These are phyloP conservation scores for Cistogaster globosa DNA, from an alignment of 2,888 invertebrate genomes.

Conservation along the genomic window DNA sequence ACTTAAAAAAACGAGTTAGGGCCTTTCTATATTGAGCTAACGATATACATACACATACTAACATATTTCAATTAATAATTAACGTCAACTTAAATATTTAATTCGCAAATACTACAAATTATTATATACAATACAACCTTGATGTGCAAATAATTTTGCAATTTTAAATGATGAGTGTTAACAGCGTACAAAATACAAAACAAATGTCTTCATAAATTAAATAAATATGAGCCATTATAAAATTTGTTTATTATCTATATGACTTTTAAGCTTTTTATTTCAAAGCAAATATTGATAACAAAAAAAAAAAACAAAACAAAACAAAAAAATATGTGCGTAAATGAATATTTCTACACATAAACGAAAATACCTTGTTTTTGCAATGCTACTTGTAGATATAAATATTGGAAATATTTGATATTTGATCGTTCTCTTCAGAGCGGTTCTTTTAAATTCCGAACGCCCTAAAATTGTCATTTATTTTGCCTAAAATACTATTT, in stretches of 20 bases:
- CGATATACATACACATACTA: too few relatives aligned
- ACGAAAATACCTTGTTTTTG: not conserved
- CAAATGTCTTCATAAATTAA: not conserved
- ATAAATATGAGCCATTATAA: constrained; percentile 41
- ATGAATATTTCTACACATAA: too few relatives aligned
- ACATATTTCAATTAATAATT: too few relatives aligned
- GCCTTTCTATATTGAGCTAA: too few relatives aligned
- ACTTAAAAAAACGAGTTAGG: too few relatives aligned
- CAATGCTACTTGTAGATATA: not conserved
- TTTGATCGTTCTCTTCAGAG: not conserved
- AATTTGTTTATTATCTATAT: constrained; percentile 37
- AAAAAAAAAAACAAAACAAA: too few relatives aligned
- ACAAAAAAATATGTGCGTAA: not conserved
- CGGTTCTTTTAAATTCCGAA: too few relatives aligned
- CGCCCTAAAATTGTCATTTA: too few relatives aligned
- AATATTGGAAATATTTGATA: not conserved
- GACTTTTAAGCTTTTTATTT: constrained; percentile 23
- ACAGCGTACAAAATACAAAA: not conserved
- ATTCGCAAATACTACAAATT: constrained; percentile 10
- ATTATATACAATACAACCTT: constrained; percentile 55
- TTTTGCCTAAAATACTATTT: too few relatives aligned
- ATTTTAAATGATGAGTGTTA: constrained; percentile 19
- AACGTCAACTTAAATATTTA: too few relatives aligned
- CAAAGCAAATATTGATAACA: constrained; percentile 23
- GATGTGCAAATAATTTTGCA: constrained; percentile 49